Conservation (phyloP, 2,797 vertebrate genomes). For the Phalloptychus januarius region DNA sequence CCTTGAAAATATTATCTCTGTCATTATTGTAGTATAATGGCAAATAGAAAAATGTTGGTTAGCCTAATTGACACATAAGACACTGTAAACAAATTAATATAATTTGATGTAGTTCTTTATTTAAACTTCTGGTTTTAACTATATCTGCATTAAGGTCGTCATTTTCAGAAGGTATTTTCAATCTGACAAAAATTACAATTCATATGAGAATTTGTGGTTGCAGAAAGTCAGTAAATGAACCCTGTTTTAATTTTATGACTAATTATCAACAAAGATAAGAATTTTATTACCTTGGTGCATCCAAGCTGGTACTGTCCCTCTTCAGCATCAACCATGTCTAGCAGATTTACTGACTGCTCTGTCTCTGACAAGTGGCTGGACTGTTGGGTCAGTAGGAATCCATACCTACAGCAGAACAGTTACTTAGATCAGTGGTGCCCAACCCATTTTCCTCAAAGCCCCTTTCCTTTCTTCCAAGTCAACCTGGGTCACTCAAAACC, state of each 20-base stretch:
- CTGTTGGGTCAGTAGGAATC: conserved; percentile 69
- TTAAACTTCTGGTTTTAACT: too few species aligned
- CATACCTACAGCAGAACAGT: conserved; percentile 73
- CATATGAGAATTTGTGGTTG: neutral
- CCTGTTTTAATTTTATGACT: neutral
- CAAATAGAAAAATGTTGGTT: too few species aligned
- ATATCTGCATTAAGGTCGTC: neutral
- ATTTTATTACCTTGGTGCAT: conserved; percentile 74
- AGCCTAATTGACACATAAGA: too few species aligned
- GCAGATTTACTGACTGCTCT: conserved; percentile 75
- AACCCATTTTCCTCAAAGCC: too few species aligned
- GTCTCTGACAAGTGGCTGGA: conserved; percentile 51
- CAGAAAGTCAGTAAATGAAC: too few species aligned
- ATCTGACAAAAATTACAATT: neutral
- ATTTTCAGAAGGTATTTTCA: neutral
- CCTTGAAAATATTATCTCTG: too few species aligned
- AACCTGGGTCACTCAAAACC: too few species aligned
- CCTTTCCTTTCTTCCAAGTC: too few species aligned
- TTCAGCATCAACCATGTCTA: conserved; percentile 76
- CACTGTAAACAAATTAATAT: too few species aligned
- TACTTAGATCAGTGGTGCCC: neutral
- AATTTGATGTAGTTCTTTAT: too few species aligned
- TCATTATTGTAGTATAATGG: too few species aligned
- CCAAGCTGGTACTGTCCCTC: conserved; percentile 78
- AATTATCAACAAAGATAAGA: neutral